Evolutionary conservation across 1,140 invertebrate genomes (phyloP), one percentile per base, ranked within the genome.

Genomic region (Drosophila pruinosa): DNA sequence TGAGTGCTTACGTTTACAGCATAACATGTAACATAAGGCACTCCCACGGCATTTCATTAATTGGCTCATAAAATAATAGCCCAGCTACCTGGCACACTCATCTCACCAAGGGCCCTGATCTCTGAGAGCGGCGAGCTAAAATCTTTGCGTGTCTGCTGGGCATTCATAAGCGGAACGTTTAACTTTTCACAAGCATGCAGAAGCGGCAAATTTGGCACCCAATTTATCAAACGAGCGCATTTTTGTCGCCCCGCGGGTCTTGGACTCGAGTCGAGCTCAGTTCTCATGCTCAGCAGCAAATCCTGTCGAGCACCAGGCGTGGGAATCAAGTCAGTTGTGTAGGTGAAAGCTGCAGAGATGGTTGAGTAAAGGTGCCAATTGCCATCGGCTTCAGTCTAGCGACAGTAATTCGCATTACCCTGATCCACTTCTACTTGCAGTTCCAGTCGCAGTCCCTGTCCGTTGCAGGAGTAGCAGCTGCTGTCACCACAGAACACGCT

Each of bases 1-100:
- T 63, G 19, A 62, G 48, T 43, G 45, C 12, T 59, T 24, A 12
- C 39, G 41, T 53, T 54, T 53, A 43, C 47, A 43, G 36, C 52
- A 19, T 53, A 62, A 62, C 65, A 21, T 19, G 31, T 17, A 28
- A 41, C 17, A 62, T 63, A 24, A 47, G 50, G 45, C 65, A 85
- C 80, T 86, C 82, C 82, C 83, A 88, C 78, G 83, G 72, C 61
- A 71, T 71, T 59, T 43, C 69, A 83, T 89, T 81, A 88, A 88
- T 88, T 88, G 82, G 71, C 74, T 22, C 62, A 88, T 81, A 78
- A 88, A 81, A 71, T 86, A 81, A 88, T 88, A 77, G 39, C 54
- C 43, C 17, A 38, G 57, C 39, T 41, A 50, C 47, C 38, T 43
- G 47, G 17, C 54, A 38, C 3, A 22, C 38, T 12, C 15, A 7